Percentiles rank a stretch among this genome's conserved stretches.
These are phyloP conservation scores for Zalophus californianus DNA, from an alignment of 2,797 vertebrate species.

Conservation along the genomic window DNA sequence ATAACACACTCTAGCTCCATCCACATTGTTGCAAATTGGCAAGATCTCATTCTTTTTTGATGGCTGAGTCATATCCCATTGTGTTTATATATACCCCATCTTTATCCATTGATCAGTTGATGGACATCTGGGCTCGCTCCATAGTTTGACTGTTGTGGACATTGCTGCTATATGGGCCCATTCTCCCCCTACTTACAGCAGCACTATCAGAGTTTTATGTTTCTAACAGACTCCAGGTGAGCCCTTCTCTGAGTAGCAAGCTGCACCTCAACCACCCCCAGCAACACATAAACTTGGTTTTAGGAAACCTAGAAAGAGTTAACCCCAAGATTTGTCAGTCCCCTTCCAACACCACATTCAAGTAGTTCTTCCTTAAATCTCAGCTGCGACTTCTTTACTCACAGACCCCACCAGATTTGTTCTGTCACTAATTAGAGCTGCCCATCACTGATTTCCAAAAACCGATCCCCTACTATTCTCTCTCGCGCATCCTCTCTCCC, in stretches of 20 bases:
- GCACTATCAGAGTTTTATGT: not conserved
- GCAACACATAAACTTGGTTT: not conserved
- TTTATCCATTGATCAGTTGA: not conserved
- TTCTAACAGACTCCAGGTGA: not conserved
- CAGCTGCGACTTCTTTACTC: not conserved
- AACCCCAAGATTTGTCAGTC: not conserved
- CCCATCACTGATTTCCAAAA: not conserved
- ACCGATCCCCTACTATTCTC: not conserved
- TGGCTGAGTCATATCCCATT: not conserved
- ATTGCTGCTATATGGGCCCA: not conserved
- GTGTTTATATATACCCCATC: not conserved
- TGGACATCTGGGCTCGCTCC: not conserved
- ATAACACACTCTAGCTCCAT: not conserved
- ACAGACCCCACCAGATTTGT: not conserved
- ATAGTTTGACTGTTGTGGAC: not conserved
- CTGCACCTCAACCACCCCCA: not conserved
- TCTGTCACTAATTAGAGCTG: not conserved
- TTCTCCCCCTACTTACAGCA: not conserved
- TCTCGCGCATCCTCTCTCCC: not conserved
- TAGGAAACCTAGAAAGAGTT: not conserved
- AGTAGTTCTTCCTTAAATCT: not conserved
- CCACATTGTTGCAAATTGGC: not conserved
- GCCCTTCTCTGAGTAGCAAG: not conserved
- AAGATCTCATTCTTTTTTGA: not conserved
- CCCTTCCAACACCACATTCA: not conserved